Conservation (phyloP, 2,888 invertebrate genomes). For the Silvanus unidentatus region DNA sequence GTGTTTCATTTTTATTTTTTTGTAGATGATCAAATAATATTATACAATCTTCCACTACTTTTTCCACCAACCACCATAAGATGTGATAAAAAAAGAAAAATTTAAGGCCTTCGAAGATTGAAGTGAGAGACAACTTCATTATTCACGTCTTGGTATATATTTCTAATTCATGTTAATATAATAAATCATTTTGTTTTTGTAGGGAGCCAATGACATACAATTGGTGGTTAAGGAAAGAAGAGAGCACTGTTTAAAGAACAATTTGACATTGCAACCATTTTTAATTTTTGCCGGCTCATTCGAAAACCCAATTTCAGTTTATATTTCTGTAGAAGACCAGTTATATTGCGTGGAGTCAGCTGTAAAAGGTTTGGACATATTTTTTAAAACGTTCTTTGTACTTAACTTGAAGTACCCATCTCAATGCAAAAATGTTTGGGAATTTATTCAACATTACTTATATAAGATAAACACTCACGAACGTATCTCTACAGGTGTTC, state of each 20-base stretch:
- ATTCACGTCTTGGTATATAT: no score
- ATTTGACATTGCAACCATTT: neutral
- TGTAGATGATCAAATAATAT: no score
- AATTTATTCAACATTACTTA: neutral
- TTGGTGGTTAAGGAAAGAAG: neutral
- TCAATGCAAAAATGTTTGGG: neutral
- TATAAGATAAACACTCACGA: no score
- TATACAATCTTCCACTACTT: no score
- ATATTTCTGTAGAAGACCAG: neutral
- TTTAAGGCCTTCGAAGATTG: no score
- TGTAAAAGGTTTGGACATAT: neutral
- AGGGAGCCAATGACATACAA: neutral
- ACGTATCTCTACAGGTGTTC: no score
- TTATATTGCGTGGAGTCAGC: neutral
- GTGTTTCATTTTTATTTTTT: no score
- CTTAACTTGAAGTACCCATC: neutral
- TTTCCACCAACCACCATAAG: no score
- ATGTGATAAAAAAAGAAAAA: no score
- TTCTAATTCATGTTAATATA: no score
- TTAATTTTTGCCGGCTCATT: neutral
- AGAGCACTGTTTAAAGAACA: neutral
- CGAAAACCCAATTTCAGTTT: neutral
- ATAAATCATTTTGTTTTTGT: neutral
- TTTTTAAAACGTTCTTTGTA: neutral
- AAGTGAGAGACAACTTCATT: no score